Evolutionary conservation across 2,113 vertebrate species (phyloP).

Genomic region (Ramphastos sulfuratus): DNA sequence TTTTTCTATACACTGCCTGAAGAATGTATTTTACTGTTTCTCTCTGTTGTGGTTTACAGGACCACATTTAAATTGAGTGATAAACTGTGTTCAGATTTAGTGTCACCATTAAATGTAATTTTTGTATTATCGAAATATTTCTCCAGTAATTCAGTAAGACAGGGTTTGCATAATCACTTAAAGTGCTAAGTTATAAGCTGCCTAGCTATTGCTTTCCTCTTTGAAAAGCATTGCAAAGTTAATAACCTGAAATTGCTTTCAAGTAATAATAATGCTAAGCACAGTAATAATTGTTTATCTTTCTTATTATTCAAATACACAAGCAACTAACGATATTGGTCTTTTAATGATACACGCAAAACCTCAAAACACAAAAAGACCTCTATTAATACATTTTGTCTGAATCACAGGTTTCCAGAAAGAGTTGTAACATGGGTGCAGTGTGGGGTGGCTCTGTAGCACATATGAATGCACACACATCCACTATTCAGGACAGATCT

Average conservation of each 20-base stretch:
- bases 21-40: not conserved
- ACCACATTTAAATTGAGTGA: not conserved
- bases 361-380: not conserved
- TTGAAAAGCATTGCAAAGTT: not conserved
- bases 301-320: not conserved
- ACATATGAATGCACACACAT: accelerated
- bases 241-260: not conserved
- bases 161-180: not conserved
- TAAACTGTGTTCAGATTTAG: not conserved
- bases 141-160: not conserved
- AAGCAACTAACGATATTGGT: not conserved
- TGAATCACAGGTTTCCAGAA: not conserved
- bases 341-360: not conserved
- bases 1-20: not conserved
- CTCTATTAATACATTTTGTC: not conserved
- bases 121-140: not conserved
- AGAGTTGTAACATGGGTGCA: accelerated
- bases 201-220: not conserved
- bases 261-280: not conserved
- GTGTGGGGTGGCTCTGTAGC: accelerated
- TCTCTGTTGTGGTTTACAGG: not conserved
- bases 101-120: not conserved
- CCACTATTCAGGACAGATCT: accelerated
- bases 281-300: not conserved
- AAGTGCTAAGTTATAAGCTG: not conserved